These are phyloP conservation scores for Leptonema lineaticorne DNA, from an alignment of 1,140 invertebrate genomes.

Conservation along the genomic window DNA sequence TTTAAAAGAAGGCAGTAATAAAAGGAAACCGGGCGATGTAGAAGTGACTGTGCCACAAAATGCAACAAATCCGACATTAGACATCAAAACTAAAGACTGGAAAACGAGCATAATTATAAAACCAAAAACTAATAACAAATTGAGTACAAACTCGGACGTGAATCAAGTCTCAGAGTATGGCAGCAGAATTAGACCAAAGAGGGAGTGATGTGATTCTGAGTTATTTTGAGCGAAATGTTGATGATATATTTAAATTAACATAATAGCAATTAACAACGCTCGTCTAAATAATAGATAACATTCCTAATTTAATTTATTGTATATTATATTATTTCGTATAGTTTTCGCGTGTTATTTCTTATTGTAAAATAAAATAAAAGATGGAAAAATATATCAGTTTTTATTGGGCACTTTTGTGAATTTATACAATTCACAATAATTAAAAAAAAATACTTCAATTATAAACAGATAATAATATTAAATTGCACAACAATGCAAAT, in stretches of 20 bases:
- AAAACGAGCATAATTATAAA: slow-evolving; percentile 39
- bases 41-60: slow-evolving; percentile 32
- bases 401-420: slow-evolving; percentile 23
- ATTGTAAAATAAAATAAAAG: neutral
- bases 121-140: slow-evolving; percentile 21
- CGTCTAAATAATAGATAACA: neutral
- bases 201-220: slow-evolving; percentile 4
- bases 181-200: slow-evolving; percentile 33
- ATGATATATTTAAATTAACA: too few relatives aligned
- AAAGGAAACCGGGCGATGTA: slow-evolving; percentile 23
- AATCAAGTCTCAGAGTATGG: slow-evolving; percentile 34
- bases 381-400: slow-evolving; percentile 26
- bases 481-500: neutral
- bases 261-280: slow-evolving; percentile 1
- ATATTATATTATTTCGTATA: neutral
- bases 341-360: neutral
- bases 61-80: slow-evolving; percentile 31
- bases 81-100: slow-evolving; percentile 39
- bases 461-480: neutral
- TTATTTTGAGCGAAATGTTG: too few relatives aligned
- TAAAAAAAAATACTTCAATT: slow-evolving; percentile 12
- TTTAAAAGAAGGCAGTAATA: slow-evolving; percentile 1
- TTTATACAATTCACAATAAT: neutral
- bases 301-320: neutral
- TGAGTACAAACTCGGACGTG: neutral